Conservation (phyloP, 2,797 vertebrate genomes). For the Liparis tanakae region DNA sequence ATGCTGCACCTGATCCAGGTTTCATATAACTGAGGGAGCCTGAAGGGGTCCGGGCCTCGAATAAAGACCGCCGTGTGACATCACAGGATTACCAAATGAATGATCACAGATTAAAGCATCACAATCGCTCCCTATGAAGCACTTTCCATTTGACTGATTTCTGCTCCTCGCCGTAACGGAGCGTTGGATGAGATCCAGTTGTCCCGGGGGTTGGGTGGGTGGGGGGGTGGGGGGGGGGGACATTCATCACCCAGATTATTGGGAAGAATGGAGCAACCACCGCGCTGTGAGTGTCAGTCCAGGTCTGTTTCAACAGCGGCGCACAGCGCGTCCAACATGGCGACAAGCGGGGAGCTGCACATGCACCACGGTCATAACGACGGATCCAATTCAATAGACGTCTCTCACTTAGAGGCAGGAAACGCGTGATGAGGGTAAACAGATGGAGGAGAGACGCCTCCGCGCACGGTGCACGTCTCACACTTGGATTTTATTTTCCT, state of each 20-base stretch:
- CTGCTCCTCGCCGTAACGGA: conserved; percentile 51
- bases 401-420: too few species aligned
- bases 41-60: conserved; percentile 19
- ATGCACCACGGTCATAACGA: too few species aligned
- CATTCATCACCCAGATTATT: conserved; percentile 59
- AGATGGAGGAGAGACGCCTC: too few species aligned
- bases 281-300: conserved; percentile 22
- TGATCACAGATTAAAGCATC: conserved; percentile 47
- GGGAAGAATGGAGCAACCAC: conserved; percentile 27
- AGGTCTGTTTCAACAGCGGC: conserved; percentile 18
- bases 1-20: conserved; percentile 1
- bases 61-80: conserved; percentile 29
- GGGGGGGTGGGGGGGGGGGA: conserved; percentile 4
- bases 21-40: conserved; percentile 14
- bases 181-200: conserved; percentile 59
- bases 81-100: conserved; percentile 31
- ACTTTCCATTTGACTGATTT: conserved; percentile 59
- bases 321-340: conserved; percentile 3
- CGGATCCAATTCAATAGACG: too few species aligned
- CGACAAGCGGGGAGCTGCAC: neutral
- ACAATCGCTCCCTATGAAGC: conserved; percentile 45
- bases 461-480: too few species aligned
- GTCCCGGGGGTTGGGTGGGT: too few species aligned
- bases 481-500: too few species aligned
- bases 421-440: too few species aligned